Base-by-base conservation (phyloP, 2,888 invertebrate genomes). In the Parnassius apollo region DNA sequence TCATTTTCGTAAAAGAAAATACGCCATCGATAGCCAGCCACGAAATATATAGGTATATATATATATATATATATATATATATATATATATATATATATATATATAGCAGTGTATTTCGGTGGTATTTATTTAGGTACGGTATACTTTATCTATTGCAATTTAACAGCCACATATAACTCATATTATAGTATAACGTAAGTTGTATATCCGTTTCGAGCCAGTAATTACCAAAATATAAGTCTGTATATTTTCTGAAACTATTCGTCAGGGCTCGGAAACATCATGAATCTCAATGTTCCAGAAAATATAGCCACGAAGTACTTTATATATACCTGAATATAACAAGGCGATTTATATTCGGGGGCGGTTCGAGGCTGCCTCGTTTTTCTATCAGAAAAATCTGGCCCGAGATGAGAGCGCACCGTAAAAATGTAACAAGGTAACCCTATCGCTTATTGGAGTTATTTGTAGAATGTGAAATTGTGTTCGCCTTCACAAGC, bases 301-400 rank as follows among this genome's bases (percentile, higher is more conserved):
- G 89, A 88, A 91, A 91, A 91, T 90, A 88, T 35, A 35, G 7
- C 35, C 35, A 35, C 35, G 7, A 7, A 7, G 35, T 35, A 35
- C 7, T 35, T 35, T 35, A 35, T 35, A 35, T 4, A 35, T 35
- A 35, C 35, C 35, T 35, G 35, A 35, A 35, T 35, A 35, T 91
- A 91, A 91, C 83, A 85, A 91, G 90, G 81, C 85, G 84, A 91
- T 91, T 91, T 91, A 90, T 91, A 91, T 91, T 86, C 91, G 80
- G 78, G 81, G 78, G 80, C 71, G 81, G 87, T 82, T 75, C 74
- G 80, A 81, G 78, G 71, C 75, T 75, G 79, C 75, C 75, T 75
- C 79, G 79, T 83, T 88, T 88, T 89, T 90, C 90, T 88, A 90
- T 89, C 85, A 85, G 77, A 80, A 71, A 80, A 85, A 86, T 86